phyloP scores from a whole-genome alignment of 2,888 invertebrate genomes.

The Digitonthophagus gazella region DNA sequence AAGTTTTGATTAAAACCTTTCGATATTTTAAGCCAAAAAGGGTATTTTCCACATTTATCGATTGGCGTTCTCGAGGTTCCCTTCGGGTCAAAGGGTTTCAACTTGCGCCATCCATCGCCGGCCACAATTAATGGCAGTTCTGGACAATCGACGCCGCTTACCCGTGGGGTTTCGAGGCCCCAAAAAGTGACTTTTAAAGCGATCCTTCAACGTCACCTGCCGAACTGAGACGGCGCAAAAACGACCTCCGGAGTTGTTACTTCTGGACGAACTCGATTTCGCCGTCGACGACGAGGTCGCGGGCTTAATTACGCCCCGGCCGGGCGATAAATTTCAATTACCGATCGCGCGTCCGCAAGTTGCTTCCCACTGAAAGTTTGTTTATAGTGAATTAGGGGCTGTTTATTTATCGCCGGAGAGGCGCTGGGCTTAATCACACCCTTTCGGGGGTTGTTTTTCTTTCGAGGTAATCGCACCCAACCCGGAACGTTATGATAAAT shows the following conservation, averaged over 20 bases:
- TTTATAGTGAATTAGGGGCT: not conserved
- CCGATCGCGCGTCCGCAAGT: not conserved
- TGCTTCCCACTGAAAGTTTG: not conserved
- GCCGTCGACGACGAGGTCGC: not conserved
- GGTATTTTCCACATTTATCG: not conserved
- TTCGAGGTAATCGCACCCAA: not conserved
- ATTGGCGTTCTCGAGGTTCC: not conserved
- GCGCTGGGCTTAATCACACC: not conserved
- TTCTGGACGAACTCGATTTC: not conserved
- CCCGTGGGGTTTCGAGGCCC: not conserved
- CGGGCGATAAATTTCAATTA: not conserved
- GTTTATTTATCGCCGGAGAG: not conserved
- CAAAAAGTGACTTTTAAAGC: not conserved
- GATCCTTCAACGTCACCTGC: not conserved
- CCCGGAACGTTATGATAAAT: not conserved
- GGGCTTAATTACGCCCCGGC: not conserved
- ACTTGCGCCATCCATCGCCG: not conserved
- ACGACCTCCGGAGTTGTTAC: not conserved
- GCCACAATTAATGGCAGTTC: not conserved
- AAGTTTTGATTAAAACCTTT: too few relatives aligned
- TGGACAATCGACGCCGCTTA: not conserved
- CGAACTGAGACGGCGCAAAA: not conserved
- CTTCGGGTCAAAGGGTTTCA: not conserved
- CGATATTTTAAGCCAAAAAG: not conserved
- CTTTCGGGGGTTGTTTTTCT: not conserved